phyloP scores from a whole-genome alignment of 64 coral and sea anemone species.

The Dendrophyllia cribrosa region DNA sequence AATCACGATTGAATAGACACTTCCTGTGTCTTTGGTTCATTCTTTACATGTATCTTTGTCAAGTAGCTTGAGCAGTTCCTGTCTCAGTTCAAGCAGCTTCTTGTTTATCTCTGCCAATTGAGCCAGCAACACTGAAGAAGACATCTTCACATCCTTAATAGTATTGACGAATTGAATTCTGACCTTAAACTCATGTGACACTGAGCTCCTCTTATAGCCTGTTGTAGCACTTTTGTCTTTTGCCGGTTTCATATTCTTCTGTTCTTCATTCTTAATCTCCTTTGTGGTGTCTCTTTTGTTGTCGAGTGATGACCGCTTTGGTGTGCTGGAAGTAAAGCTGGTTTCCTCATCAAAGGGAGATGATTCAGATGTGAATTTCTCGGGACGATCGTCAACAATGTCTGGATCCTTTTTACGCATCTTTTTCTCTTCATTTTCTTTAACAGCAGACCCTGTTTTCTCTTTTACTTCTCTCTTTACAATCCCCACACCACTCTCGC shows the following conservation, averaged over 20 bases:
- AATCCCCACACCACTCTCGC: background rate
- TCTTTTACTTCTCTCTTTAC: background rate
- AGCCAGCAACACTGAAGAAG: background rate
- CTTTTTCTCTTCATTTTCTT: background rate
- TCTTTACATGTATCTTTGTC: background rate
- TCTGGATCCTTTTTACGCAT: background rate
- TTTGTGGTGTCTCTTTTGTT: background rate
- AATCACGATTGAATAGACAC: background rate
- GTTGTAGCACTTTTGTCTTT: background rate
- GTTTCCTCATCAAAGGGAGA: background rate
- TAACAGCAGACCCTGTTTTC: background rate
- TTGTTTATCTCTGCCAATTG: conserved; percentile 18
- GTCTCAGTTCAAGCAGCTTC: background rate
- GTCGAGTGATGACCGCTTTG: background rate
- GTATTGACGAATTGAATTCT: background rate
- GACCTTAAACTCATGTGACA: background rate
- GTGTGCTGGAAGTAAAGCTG: background rate
- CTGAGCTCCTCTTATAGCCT: background rate
- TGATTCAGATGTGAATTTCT: background rate
- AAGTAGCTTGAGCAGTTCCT: background rate
- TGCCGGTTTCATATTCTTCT: background rate
- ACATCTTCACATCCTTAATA: conserved; percentile 9
- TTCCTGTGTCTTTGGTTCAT: background rate
- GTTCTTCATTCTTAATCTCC: too few species aligned
- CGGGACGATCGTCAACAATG: background rate